These are phyloP conservation scores for Channa argus DNA, from an alignment of 2,113 vertebrate species.

Conservation along the genomic window DNA sequence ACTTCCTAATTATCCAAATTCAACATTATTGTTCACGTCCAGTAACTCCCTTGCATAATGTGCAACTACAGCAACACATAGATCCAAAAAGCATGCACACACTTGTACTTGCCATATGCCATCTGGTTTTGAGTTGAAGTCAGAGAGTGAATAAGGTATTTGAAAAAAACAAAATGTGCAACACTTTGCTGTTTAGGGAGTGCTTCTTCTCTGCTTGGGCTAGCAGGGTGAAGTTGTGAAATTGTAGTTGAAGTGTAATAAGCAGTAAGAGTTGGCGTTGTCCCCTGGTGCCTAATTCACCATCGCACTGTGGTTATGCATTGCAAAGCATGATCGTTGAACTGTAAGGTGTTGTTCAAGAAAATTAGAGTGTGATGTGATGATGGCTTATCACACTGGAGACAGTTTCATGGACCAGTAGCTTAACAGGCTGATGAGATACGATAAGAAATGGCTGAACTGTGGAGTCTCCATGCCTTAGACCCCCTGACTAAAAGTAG, in stretches of 20 bases:
- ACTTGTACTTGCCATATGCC: slow-evolving; percentile 36
- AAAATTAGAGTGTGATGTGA: slow-evolving; percentile 68
- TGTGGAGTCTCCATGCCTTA: slow-evolving; percentile 85
- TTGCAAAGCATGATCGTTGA: slow-evolving; percentile 65
- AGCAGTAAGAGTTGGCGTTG: slow-evolving; percentile 55
- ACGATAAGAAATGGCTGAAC: slow-evolving; percentile 65
- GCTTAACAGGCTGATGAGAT: slow-evolving; percentile 69
- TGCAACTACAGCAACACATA: slow-evolving; percentile 39
- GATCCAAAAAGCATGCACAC: slow-evolving; percentile 6
- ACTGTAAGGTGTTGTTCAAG: slow-evolving; percentile 68
- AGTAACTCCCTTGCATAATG: slow-evolving; percentile 21
- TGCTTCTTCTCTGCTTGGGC: slow-evolving; percentile 51
- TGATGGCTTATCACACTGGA: slow-evolving; percentile 64
- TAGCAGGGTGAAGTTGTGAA: slow-evolving; percentile 42
- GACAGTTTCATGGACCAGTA: slow-evolving; percentile 68
- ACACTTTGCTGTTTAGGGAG: slow-evolving; percentile 36
- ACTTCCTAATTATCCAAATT: slow-evolving; percentile 59
- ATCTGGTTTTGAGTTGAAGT: slow-evolving; percentile 20
- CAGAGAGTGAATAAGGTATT: slow-evolving; percentile 24
- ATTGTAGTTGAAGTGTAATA: slow-evolving; percentile 58
- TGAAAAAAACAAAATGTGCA: slow-evolving; percentile 21
- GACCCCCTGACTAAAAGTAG: slow-evolving; percentile 86
- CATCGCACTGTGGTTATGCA: slow-evolving; percentile 56
- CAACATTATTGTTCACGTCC: slow-evolving; percentile 42
- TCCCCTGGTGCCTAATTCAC: slow-evolving; percentile 67